phyloP scores from a whole-genome alignment of 2,113 vertebrate species.

The Varanus komodoensis region DNA sequence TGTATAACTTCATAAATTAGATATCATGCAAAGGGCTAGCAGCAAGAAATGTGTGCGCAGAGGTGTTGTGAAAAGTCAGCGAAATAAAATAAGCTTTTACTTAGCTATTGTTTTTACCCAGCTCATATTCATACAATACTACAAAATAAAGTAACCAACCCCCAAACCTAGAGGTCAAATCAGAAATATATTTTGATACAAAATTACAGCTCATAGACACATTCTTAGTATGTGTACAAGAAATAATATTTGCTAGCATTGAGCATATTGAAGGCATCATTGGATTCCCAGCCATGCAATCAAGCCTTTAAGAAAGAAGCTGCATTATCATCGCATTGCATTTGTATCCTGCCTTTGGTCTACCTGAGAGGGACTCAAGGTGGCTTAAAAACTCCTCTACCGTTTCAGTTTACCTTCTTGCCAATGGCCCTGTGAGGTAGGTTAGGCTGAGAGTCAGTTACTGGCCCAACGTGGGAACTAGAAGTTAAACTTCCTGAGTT shows the following conservation, averaged over 20 bases:
- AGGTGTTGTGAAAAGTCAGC: accelerated
- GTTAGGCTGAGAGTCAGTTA: no score
- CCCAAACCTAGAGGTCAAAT: background rate
- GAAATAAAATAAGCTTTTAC: background rate
- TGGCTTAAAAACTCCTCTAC: no score
- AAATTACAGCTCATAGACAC: background rate
- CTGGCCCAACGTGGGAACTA: no score
- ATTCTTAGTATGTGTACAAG: background rate
- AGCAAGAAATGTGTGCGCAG: background rate
- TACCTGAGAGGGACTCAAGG: no score
- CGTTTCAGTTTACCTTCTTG: no score
- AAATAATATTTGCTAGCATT: background rate
- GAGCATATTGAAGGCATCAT: background rate
- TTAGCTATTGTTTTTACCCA: background rate
- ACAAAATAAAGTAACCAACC: background rate
- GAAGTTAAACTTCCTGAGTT: no score
- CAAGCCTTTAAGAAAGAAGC: background rate
- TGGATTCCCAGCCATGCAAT: background rate
- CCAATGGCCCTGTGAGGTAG: no score
- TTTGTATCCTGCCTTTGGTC: no score
- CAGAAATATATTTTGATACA: background rate
- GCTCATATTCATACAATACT: background rate
- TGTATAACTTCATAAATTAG: background rate
- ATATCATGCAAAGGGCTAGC: background rate
- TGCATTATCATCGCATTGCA: no score